These are phyloP conservation scores for Trachymyrmex cornetzi DNA, from an alignment of 1,140 invertebrate genomes.

Conservation along the genomic window DNA sequence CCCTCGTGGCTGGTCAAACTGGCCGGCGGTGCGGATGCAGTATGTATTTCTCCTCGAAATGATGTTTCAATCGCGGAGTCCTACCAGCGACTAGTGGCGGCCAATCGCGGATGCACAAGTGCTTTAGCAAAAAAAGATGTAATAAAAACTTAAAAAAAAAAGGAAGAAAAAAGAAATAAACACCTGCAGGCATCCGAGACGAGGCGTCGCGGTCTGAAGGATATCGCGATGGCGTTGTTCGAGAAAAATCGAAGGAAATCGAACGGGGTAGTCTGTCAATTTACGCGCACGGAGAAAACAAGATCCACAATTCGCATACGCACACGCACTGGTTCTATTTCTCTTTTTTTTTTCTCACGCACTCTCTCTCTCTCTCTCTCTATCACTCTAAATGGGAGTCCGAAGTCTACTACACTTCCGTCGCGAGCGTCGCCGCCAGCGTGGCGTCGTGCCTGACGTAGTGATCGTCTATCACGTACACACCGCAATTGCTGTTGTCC, in stretches of 20 bases:
- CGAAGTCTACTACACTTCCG: slow-evolving; percentile 87
- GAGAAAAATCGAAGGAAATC: slow-evolving; percentile 40
- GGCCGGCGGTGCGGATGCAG: background rate
- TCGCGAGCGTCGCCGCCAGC: slow-evolving; percentile 87
- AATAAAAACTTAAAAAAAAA: slow-evolving; percentile 39
- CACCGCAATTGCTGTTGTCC: slow-evolving; percentile 83
- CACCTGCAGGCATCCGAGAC: background rate
- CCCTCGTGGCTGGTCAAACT: background rate
- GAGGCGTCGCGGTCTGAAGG: slow-evolving; percentile 26
- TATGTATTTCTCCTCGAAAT: background rate
- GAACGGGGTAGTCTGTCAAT: slow-evolving; percentile 33
- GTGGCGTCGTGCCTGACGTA: slow-evolving; percentile 86
- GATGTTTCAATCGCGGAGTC: slow-evolving; percentile 18
- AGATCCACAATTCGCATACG: slow-evolving; percentile 21
- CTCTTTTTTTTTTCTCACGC: slow-evolving; percentile 42
- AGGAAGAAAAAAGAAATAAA: slow-evolving; percentile 13
- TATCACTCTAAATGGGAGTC: slow-evolving; percentile 29
- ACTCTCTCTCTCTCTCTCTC: slow-evolving; percentile 20
- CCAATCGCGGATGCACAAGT: slow-evolving; percentile 31
- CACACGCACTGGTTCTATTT: slow-evolving; percentile 30
- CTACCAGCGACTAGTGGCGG: background rate
- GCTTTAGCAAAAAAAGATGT: background rate
- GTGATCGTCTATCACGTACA: slow-evolving; percentile 90
- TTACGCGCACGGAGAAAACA: slow-evolving; percentile 34
- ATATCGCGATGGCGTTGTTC: background rate